A percentile compares a stretch with the other conserved stretches of the same genome.
Evolutionary conservation across 2,888 invertebrate species (phyloP).

Genomic region (Ormyrus nitidulus): DNA sequence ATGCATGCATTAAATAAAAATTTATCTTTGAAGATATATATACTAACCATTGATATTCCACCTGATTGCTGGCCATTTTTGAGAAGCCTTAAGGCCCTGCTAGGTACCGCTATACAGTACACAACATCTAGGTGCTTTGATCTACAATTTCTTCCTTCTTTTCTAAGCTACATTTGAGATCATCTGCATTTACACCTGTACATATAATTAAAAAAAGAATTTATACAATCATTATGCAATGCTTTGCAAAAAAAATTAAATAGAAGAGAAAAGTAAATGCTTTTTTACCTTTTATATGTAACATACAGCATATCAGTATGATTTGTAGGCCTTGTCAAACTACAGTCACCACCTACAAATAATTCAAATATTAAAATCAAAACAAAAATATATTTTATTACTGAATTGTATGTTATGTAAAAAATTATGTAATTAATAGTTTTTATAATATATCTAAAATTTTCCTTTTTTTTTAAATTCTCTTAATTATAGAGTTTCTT

Average conservation of each 20-base stretch:
- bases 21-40: conserved; percentile 5
- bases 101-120: conserved; percentile 67
- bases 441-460: no score
- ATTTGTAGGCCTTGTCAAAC: conserved; percentile 63
- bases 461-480: no score
- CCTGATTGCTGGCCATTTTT: conserved; percentile 76
- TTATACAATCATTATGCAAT: neutral
- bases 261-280: neutral
- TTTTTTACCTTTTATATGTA: conserved; percentile 66
- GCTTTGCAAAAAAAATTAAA: no score
- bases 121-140: conserved; percentile 69
- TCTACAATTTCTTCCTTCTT: conserved; percentile 62
- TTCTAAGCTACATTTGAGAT: conserved; percentile 69
- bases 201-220: conserved; percentile 3
- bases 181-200: conserved; percentile 68
- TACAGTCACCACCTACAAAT: conserved; percentile 67
- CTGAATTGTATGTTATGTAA: neutral
- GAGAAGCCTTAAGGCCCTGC: conserved; percentile 69
- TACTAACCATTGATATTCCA: conserved; percentile 77
- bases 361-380: neutral
- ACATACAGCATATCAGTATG: conserved; percentile 67
- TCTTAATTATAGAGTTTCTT: no score
- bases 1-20: neutral
- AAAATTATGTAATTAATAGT: neutral
- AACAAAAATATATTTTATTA: neutral